Base-by-base conservation (phyloP, 2,888 invertebrate genomes). In the Tiliacea aurago region DNA sequence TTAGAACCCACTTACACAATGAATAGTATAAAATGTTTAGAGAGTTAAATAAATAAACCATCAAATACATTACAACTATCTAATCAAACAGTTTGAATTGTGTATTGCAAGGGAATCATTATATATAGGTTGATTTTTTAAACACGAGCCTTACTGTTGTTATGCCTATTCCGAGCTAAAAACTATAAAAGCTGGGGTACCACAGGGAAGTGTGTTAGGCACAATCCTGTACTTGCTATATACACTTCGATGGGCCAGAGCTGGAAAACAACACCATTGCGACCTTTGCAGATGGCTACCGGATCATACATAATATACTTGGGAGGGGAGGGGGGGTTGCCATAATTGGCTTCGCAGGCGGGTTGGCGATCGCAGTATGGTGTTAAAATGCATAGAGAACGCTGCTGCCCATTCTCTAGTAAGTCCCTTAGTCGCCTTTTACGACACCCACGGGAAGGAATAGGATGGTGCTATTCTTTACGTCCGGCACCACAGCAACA, bases 1-100 rank as follows among this genome's bases (percentile, higher is more conserved):
- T 41, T 47, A 28, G 4, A 59, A 71, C 6, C 18, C 41, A 59
- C 7, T 20, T 20, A 23, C 9, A 49, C 9, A 37, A 23, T 37
- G n/a, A n/a, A 20, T 37, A 20, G 6, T 45, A 18, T 45, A n/a
- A 20, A 43, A 37, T 43, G 58, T 59, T 37, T 20, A 18, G 7
- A 72, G 20, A 61, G 20, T 58, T 41, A 49, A 33, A n/a, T 28
- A 47, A 65, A 53, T 61, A 53, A 53, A 67, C 15, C 41, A 53
- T 59, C 1, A 61, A n/a, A 53, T 28, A 45, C 33, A 76, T 76
- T 67, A 28, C 10, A 73, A 55, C 18, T 55, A 61, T 58, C 56
- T 74, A 33, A 51, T 63, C 63, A 20, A 56, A 53, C 23, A 9
- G 23, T 7, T 33, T 37, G n/a, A 43, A 47, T 37, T 4, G n/a